phyloP scores from a whole-genome alignment of 2,113 vertebrate genomes.

The Xenus cinereus region DNA sequence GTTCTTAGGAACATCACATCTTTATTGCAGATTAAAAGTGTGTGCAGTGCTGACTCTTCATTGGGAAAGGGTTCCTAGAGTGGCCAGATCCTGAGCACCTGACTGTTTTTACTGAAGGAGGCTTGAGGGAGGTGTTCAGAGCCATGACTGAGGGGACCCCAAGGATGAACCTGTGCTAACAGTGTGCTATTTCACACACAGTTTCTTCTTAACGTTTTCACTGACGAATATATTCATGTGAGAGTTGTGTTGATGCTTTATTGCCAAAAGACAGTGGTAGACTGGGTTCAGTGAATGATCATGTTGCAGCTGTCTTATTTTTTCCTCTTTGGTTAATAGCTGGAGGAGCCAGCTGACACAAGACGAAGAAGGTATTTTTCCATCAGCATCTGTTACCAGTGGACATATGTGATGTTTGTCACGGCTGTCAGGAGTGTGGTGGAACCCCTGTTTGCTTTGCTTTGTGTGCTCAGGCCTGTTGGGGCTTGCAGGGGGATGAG shows the following conservation, averaged over 20 bases:
- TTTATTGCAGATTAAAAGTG: background rate
- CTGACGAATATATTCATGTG: background rate
- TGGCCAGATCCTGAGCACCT: background rate
- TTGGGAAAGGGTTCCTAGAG: background rate
- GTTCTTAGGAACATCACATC: background rate
- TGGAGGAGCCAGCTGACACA: conserved; percentile 24
- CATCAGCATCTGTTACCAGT: background rate
- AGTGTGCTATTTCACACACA: background rate
- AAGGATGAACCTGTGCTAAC: background rate
- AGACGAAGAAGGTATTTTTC: conserved; percentile 47
- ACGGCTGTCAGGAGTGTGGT: background rate
- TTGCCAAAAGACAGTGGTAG: background rate
- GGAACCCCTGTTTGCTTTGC: background rate
- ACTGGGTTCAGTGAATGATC: background rate
- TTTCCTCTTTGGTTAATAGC: conserved; percentile 26
- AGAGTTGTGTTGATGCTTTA: background rate
- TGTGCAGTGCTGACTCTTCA: background rate
- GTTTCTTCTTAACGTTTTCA: background rate
- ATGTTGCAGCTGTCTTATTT: background rate
- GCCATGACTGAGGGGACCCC: background rate
- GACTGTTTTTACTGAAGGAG: background rate
- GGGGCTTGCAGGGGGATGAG: background rate
- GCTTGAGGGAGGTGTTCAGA: background rate
- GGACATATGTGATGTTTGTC: background rate
- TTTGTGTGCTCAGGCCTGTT: background rate